Evolutionary conservation across 2,113 vertebrate species (phyloP), one percentile per base, ranked within the genome.

Genomic region (Talpa occidentalis): DNA sequence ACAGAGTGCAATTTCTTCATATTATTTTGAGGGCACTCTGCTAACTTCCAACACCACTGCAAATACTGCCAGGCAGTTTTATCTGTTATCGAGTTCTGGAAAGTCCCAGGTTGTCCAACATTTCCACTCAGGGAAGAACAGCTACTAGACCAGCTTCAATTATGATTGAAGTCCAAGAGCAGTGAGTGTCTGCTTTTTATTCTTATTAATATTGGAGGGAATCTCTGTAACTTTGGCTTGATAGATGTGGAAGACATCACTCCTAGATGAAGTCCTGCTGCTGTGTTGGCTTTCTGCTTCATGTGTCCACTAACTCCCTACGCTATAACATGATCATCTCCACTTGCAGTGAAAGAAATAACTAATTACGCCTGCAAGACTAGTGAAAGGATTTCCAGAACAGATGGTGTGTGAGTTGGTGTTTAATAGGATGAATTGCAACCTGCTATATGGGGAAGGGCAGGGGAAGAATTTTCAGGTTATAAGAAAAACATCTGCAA

Each of bases 251-350:
- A 83, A 54, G 22, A 56, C 32, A 83, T 83, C 22, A 49, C 15
- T 81, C 26, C 11, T n/a, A 76, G 56, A 79, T 2, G 91, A 26
- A 70, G 28, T 35, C 64, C 64, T 77, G 89, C 66, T 86, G 73
- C 21, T 78, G 16, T 30, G 21, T 10, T 93, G 59, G 44, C 42
- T 89, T 96, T 96, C 89, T 94, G 62, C 69, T 86, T 88, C 87
- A 83, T 32, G 59, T 66, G 91, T 91, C 91, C 90, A 96, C 78
- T 60, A 62, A 82, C n/a, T 85, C 70, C 82, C 40, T 87, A 74
- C 32, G 66, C 64, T 89, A 62, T 22, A 80, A 79, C 73, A 89
- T 70, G 28, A 83, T 95, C 40, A 81, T 67, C 54, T 91, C 82
- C 35, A 89, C 40, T 83, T 56, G 49, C 24, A 76, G 73, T 47